phyloP scores from a whole-genome alignment of 2,888 invertebrate species.

The Drepana falcataria region DNA sequence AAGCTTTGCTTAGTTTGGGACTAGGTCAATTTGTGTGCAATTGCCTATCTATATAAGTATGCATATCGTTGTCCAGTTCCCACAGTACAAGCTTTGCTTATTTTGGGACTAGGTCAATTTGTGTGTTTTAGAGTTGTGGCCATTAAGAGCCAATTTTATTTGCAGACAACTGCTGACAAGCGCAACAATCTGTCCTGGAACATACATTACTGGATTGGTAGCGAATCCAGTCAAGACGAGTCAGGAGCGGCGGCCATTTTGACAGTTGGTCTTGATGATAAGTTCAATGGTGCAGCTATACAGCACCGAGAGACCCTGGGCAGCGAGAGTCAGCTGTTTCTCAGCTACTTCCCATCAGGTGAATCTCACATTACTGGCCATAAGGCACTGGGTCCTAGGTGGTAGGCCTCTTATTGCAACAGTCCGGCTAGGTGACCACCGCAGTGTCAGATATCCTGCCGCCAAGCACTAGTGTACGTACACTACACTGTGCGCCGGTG shows the following conservation, averaged over 20 bases:
- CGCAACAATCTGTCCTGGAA: constrained; percentile 85
- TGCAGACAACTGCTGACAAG: constrained; percentile 83
- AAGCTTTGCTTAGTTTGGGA: too few relatives aligned
- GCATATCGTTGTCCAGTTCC: too few relatives aligned
- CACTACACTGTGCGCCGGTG: too few relatives aligned
- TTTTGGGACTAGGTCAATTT: too few relatives aligned
- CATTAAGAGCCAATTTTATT: neutral
- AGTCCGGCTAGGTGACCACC: too few relatives aligned
- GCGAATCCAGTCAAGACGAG: constrained; percentile 87
- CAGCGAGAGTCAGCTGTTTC: constrained; percentile 88
- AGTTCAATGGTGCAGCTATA: constrained; percentile 88
- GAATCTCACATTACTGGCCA: constrained; percentile 6
- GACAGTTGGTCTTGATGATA: constrained; percentile 91
- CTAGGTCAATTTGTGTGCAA: too few relatives aligned
- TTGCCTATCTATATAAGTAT: too few relatives aligned
- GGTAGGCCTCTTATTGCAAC: too few relatives aligned
- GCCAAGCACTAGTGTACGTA: too few relatives aligned
- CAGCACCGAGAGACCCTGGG: constrained; percentile 93
- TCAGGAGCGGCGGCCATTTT: constrained; percentile 86
- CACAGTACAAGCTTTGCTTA: too few relatives aligned
- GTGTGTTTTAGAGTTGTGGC: constrained; percentile 55
- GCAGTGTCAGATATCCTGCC: too few relatives aligned
- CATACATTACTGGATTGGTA: constrained; percentile 93
- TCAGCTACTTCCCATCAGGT: constrained; percentile 86
- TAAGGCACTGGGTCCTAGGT: too few relatives aligned